A percentile compares a stretch with the other conserved stretches of the same genome.
phyloP scores from a whole-genome alignment of 1,140 invertebrate species.

The Lordiphosa clarofinis region DNA sequence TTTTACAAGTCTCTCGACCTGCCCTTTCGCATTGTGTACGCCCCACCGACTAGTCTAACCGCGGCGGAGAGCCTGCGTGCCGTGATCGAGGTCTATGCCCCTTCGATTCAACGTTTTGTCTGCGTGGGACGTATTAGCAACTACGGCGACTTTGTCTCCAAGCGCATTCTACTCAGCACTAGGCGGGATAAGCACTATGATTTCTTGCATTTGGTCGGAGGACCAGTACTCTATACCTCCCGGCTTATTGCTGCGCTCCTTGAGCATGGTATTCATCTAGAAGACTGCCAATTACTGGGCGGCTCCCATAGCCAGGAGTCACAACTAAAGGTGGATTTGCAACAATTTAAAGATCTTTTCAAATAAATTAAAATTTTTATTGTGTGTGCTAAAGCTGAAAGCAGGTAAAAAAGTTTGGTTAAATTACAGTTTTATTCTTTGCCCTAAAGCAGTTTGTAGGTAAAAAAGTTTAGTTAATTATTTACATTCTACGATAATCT shows the following conservation, averaged over 20 bases:
- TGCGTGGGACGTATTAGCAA: conserved; percentile 83
- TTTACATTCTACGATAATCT: conserved; percentile 71
- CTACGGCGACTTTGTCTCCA: conserved; percentile 83
- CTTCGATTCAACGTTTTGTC: conserved; percentile 80
- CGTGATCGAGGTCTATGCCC: conserved; percentile 84
- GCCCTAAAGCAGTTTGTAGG: conserved; percentile 48
- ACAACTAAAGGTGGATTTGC: conserved; percentile 25
- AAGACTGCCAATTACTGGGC: conserved; percentile 29
- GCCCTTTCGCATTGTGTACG: conserved; percentile 82
- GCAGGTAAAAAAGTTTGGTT: conserved; percentile 49
- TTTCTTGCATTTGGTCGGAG: conserved; percentile 82
- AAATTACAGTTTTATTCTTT: conserved; percentile 30
- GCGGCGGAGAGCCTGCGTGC: conserved; percentile 82
- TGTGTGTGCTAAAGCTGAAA: conserved; percentile 47
- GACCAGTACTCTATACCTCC: conserved; percentile 83
- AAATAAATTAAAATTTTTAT: conserved; percentile 42
- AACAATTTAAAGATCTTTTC: conserved; percentile 71
- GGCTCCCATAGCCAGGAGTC: background rate
- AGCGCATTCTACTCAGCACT: conserved; percentile 83
- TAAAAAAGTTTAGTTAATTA: conserved; percentile 61
- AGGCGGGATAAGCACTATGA: conserved; percentile 78
- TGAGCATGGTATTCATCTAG: conserved; percentile 80
- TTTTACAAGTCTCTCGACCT: conserved; percentile 82
- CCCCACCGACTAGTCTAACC: conserved; percentile 80
- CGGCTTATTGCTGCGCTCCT: conserved; percentile 83